phyloP scores from a whole-genome alignment of 2,888 invertebrate species.

The Lasioglossum lativentre region DNA sequence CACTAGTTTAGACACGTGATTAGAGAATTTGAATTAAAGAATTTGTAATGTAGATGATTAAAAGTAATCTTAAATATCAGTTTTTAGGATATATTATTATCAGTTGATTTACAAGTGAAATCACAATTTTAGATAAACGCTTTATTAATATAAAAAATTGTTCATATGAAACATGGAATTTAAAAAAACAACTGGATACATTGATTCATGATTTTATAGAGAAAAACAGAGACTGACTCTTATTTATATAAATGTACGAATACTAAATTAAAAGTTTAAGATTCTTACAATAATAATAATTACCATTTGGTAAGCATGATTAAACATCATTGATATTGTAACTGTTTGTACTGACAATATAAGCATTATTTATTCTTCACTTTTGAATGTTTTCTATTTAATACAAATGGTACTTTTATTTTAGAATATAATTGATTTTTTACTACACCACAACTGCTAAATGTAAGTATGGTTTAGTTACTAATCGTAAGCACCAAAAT shows the following conservation, averaged over 20 bases:
- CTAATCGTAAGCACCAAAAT: conserved; percentile 4
- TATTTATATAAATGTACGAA: conserved; percentile 62
- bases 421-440: conserved; percentile 18
- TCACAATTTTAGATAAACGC: neutral
- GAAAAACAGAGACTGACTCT: conserved; percentile 68
- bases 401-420: conserved; percentile 9
- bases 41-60: neutral
- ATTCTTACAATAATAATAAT: conserved; percentile 36
- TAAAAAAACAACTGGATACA: conserved; percentile 38
- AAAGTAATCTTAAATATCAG: neutral
- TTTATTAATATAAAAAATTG: conserved; percentile 15
- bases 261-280: conserved; percentile 36
- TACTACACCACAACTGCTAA: neutral
- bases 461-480: conserved; percentile 24
- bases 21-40: conserved; percentile 10
- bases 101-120: conserved; percentile 4
- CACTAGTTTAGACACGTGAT: conserved; percentile 44
- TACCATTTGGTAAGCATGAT: conserved; percentile 16
- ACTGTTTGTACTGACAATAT: conserved; percentile 41
- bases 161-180: conserved; percentile 28
- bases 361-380: conserved; percentile 30
- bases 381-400: conserved; percentile 26
- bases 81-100: neutral
- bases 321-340: conserved; percentile 30
- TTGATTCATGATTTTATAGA: conserved; percentile 29